phyloP scores from a whole-genome alignment of 2,113 vertebrate species.

The Machaerirhynchus nigripectus region DNA sequence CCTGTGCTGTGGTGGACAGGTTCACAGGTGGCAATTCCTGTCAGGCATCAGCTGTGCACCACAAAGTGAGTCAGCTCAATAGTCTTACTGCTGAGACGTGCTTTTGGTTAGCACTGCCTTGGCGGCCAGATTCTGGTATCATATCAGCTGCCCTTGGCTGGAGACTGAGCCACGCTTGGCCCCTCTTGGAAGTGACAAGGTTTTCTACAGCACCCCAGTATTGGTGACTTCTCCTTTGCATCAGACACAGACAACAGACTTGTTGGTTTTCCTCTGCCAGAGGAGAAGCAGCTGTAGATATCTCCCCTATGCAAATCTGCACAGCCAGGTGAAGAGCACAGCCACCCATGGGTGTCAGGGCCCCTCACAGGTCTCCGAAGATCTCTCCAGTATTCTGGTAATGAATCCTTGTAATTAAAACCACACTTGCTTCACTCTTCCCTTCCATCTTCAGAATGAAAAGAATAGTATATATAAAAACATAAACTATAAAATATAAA shows the following conservation, averaged over 20 bases:
- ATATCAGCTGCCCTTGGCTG: not conserved
- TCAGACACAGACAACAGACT: not conserved
- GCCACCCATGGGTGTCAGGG: not conserved
- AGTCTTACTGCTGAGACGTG: not conserved
- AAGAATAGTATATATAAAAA: not conserved
- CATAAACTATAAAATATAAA: not conserved
- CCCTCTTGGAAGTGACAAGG: not conserved
- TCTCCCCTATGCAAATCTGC: not conserved
- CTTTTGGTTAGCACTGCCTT: fast-evolving
- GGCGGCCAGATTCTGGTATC: fast-evolving
- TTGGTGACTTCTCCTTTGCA: not conserved
- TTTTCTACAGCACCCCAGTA: not conserved
- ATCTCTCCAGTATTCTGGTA: not conserved
- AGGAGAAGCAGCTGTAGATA: not conserved
- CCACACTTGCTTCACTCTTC: not conserved
- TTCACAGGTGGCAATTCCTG: not conserved
- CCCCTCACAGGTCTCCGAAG: not conserved
- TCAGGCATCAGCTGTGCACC: not conserved
- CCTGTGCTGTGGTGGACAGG: not conserved
- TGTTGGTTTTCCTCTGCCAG: not conserved
- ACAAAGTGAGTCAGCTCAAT: not conserved
- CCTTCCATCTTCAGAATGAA: not conserved
- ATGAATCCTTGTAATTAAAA: not conserved
- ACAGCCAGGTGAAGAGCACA: not conserved
- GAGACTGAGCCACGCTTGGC: not conserved